A percentile compares a stretch with the other conserved stretches of the same genome.
phyloP scores from a whole-genome alignment of 2,113 vertebrate genomes.

The Tenrec ecaudatus region DNA sequence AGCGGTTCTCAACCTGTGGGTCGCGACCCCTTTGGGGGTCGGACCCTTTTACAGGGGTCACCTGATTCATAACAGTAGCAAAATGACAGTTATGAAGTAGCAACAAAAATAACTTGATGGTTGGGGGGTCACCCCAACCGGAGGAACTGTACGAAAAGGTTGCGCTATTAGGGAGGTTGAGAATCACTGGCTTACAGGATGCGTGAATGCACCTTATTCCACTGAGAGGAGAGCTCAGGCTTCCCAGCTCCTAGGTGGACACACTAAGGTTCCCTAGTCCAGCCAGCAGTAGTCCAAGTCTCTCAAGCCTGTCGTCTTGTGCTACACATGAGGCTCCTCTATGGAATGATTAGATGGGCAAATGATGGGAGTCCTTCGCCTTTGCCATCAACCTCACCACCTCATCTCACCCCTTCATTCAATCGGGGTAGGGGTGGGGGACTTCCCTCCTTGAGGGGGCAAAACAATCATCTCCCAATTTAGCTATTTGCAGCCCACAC shows the following conservation, averaged over 20 bases:
- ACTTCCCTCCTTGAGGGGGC: not conserved
- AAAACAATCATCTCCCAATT: not conserved
- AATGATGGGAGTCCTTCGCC: not conserved
- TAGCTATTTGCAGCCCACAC: not conserved
- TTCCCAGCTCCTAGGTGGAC: not conserved
- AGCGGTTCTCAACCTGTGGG: too few relatives aligned
- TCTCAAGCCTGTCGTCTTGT: not conserved
- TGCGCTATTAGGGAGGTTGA: too few relatives aligned
- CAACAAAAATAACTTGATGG: too few relatives aligned
- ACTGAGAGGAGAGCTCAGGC: not conserved
- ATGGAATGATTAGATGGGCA: not conserved
- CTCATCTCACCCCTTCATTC: not conserved
- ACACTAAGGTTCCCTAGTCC: not conserved
- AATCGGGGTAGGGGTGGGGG: not conserved
- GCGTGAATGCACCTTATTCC: rapidly evolving
- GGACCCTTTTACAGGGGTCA: too few relatives aligned
- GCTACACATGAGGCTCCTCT: not conserved
- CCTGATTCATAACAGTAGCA: too few relatives aligned
- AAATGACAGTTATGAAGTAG: too few relatives aligned
- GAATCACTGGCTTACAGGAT: not conserved
- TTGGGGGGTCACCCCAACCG: too few relatives aligned
- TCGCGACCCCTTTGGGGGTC: too few relatives aligned
- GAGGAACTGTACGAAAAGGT: too few relatives aligned
- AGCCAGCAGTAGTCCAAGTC: too few relatives aligned
- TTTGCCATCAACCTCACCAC: not conserved